Conservation (phyloP, 1,140 invertebrate species). For the Zaprionus capensis region DNA sequence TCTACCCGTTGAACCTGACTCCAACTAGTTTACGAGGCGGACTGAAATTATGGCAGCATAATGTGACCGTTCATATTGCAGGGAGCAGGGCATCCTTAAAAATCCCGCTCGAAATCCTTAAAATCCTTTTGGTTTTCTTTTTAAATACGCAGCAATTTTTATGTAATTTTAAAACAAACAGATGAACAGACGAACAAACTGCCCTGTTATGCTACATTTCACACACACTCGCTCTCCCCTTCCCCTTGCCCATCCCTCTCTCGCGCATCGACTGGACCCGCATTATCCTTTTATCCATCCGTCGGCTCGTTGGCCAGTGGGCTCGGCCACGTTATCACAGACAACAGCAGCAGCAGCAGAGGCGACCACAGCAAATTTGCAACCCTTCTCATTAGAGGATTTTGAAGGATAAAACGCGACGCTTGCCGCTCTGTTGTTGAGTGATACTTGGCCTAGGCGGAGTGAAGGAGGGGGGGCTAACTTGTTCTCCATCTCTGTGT, state of each 20-base stretch:
- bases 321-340: conserved; percentile 68
- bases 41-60: conserved; percentile 72
- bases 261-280: conserved; percentile 44
- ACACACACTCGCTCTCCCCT: conserved; percentile 24
- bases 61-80: conserved; percentile 69
- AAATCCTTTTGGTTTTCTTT: conserved; percentile 51
- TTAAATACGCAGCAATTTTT: conserved; percentile 69
- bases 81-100: not conserved
- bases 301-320: conserved; percentile 69
- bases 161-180: conserved; percentile 80
- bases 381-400: conserved; percentile 84
- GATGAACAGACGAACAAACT: not conserved
- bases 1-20: conserved; percentile 47
- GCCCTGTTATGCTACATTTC: conserved; percentile 65
- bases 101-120: conserved; percentile 34
- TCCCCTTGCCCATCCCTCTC: not conserved
- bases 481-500: conserved; percentile 8
- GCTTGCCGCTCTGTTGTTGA: conserved; percentile 71
- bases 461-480: not conserved
- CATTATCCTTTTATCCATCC: conserved; percentile 78
- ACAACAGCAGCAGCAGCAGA: conserved; percentile 62
- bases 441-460: conserved; percentile 67
- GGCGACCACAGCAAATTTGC: conserved; percentile 69
- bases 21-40: conserved; percentile 75
- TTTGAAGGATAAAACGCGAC: conserved; percentile 78